Percentiles rank a stretch among this genome's conserved stretches.
These are phyloP conservation scores for Sericinus montela DNA, from an alignment of 2,888 invertebrate genomes.

Conservation along the genomic window DNA sequence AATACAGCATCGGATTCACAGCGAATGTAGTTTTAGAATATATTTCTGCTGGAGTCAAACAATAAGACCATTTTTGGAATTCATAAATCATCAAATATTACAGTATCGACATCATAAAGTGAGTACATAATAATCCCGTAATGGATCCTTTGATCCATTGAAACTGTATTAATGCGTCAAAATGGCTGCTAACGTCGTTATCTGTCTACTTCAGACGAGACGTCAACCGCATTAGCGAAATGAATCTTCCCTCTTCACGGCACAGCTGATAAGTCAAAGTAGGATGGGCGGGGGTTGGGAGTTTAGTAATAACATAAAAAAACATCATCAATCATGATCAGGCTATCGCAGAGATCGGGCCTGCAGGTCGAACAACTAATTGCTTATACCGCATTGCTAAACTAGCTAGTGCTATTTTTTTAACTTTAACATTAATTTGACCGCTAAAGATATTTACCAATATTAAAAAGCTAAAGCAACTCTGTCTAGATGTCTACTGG, in stretches of 20 bases:
- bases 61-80: no score
- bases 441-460: no score
- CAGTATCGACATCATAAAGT: neutral
- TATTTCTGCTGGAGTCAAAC: no score
- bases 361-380: conserved; percentile 51
- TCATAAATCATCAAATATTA: neutral
- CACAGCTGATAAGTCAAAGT: conserved; percentile 30
- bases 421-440: neutral
- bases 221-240: conserved; percentile 51
- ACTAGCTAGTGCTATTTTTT: conserved; percentile 30
- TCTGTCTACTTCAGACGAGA: conserved; percentile 49
- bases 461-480: no score
- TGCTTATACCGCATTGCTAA: conserved; percentile 56
- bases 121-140: conserved; percentile 27
- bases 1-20: no score
- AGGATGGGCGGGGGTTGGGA: conserved; percentile 29
- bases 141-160: conserved; percentile 29
- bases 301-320: conserved; percentile 48
- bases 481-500: no score
- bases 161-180: conserved; percentile 32
- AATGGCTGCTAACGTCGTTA: conserved; percentile 42
- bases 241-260: conserved; percentile 40
- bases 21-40: no score
- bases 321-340: conserved; percentile 69
- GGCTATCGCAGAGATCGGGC: conserved; percentile 34